A percentile compares a stretch with the other conserved stretches of the same genome.
Conservation (phyloP, 2,797 vertebrate genomes). For the Eremophila alpestris region DNA sequence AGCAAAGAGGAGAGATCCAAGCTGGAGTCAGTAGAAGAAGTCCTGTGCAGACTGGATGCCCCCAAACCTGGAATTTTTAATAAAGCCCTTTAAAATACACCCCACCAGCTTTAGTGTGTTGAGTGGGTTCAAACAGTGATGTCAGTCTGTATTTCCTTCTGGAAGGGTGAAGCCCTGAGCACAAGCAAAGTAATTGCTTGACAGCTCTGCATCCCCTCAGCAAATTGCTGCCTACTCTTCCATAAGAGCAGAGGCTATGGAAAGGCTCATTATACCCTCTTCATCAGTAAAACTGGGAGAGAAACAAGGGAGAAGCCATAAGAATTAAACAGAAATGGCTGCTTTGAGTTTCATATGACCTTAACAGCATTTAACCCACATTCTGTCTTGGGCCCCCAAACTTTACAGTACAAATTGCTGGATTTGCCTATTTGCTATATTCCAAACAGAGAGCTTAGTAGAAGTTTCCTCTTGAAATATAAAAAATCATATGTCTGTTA, state of each 20-base stretch:
- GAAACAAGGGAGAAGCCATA: not conserved
- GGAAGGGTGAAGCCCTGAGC: not conserved
- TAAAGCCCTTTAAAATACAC: not conserved
- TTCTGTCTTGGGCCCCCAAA: not conserved
- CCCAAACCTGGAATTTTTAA: not conserved
- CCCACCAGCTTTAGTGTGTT: not conserved
- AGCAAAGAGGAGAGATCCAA: not conserved
- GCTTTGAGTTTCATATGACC: not conserved
- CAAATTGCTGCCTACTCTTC: not conserved
- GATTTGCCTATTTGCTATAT: not conserved
- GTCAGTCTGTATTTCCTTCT: not conserved
- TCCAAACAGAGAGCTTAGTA: not conserved
- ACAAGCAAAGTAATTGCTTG: not conserved
- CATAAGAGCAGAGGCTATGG: not conserved
- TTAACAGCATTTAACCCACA: not conserved
- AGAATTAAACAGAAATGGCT: not conserved
- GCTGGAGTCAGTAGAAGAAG: not conserved
- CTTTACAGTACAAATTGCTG: not conserved
- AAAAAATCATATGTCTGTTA: not conserved
- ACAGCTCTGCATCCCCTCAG: not conserved
- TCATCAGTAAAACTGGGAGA: not conserved
- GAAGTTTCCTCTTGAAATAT: not conserved
- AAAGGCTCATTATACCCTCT: not conserved
- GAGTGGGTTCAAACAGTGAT: not conserved
- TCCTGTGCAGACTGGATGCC: not conserved